Percentiles rank a stretch among this genome's conserved stretches.
phyloP scores from a whole-genome alignment of 1,140 invertebrate genomes.

The Drosophila quadrilineata region DNA sequence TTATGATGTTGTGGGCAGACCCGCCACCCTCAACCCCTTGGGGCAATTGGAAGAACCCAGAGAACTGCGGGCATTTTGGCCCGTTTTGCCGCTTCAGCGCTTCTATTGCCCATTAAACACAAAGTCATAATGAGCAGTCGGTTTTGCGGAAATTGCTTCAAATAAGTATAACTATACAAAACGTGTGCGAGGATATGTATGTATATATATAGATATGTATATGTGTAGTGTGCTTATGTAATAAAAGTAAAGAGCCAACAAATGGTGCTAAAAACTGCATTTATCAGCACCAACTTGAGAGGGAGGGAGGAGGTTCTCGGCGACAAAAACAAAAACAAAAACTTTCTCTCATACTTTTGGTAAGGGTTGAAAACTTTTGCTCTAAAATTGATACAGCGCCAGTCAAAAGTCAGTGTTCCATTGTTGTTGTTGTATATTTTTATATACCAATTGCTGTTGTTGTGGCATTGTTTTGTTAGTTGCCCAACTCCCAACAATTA shows the following conservation, averaged over 20 bases:
- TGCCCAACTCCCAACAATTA: conserved; percentile 32
- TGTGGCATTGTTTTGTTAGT: conserved; percentile 20
- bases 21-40: conserved; percentile 64
- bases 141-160: conserved; percentile 71
- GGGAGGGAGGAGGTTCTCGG: no score
- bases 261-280: conserved; percentile 52
- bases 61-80: background rate
- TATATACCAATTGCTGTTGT: conserved; percentile 11
- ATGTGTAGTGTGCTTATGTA: conserved; percentile 50
- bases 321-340: no score
- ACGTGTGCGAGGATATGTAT: conserved; percentile 2
- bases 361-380: conserved; percentile 17
- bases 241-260: conserved; percentile 68
- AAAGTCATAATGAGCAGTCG: conserved; percentile 77
- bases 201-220: conserved; percentile 1
- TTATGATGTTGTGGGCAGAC: conserved; percentile 66
- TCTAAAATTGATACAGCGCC: conserved; percentile 30
- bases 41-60: conserved; percentile 55
- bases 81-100: conserved; percentile 32
- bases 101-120: conserved; percentile 74
- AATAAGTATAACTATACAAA: conserved; percentile 61
- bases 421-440: conserved; percentile 17
- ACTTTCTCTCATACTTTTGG: no score
- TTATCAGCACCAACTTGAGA: conserved; percentile 51
- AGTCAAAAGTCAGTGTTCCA: conserved; percentile 1